Evolutionary conservation across 2,797 vertebrate species (phyloP), one percentile per base, ranked within the genome.

Genomic region (Carcharodon carcharias): DNA sequence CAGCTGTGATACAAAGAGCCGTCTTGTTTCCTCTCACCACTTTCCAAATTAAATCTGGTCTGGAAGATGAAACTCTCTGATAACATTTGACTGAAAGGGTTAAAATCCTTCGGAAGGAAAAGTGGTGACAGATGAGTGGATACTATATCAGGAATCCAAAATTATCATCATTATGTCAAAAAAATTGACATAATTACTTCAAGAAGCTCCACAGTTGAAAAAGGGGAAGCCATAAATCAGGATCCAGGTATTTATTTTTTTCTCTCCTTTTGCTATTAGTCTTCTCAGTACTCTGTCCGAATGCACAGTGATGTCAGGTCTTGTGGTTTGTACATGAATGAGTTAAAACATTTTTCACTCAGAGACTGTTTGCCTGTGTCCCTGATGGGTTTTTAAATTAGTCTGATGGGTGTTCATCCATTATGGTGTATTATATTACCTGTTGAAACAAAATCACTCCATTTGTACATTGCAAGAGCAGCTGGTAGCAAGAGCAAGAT

Each of bases 301-400:
- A 26, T 67, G 21, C 65, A 7, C 7, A 61, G 31, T 63, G 89
- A 61, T 92, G 89, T 92, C 31, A 61, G 56, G 93, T n/a, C 35
- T 45, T 67, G n/a, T 45, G 63, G 35, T 93, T 93, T 45, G n/a
- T 67, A 93, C 91, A 93, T 93, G 91, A 93, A 93, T 93, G 91
- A 93, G 91, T 93, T 93, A 67, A 93, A 45, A 67, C 63, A 93
- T 93, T 93, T 67, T 93, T 93, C 91, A 67, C 45, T 93, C 63
- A 67, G 40, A 26, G 61, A 14, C 91, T 93, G 91, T 93, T 63
- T 45, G 67, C 61, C 61, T 67, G n/a, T 67, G n/a, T 93, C 91
- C 61, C 91, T 93, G 91, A 93, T 93, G 91, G 91, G 61, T 93
- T 93, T 93, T 45, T 67, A 45, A 93, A 93, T 93, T 67, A 93